Percentiles rank a stretch among this genome's conserved stretches.
Conservation (phyloP, 2,113 vertebrate species). For the Carassius carassius region DNA sequence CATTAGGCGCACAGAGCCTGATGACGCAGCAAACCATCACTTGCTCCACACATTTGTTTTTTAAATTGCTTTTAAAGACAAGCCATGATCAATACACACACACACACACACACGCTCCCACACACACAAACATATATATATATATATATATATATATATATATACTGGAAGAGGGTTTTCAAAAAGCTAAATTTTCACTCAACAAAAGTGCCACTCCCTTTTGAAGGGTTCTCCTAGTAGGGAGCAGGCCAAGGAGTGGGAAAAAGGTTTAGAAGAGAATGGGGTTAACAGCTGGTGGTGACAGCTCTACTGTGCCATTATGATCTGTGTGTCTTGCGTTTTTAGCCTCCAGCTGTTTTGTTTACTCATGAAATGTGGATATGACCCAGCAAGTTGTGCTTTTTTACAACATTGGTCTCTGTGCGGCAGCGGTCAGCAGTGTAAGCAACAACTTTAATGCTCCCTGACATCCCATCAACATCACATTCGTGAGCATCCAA, state of each 20-base stretch:
- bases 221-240: not conserved
- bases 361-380: not conserved
- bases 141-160: too few relatives aligned
- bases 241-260: constrained; percentile 26
- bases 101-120: too few relatives aligned
- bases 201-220: not conserved
- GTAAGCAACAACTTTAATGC: constrained; percentile 14
- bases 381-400: constrained; percentile 5
- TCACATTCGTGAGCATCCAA: not conserved
- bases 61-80: too few relatives aligned
- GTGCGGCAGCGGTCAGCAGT: not conserved
- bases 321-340: constrained; percentile 1
- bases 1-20: too few relatives aligned
- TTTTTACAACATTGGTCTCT: not conserved
- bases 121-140: too few relatives aligned
- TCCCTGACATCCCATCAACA: constrained; percentile 12
- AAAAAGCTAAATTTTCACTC: too few relatives aligned
- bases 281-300: constrained; percentile 41
- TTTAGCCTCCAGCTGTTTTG: constrained; percentile 2
- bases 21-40: too few relatives aligned
- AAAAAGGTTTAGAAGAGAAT: not conserved
- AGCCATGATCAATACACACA: too few relatives aligned
- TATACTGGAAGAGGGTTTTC: too few relatives aligned
- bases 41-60: too few relatives aligned
- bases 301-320: constrained; percentile 19